Conservation (phyloP, 2,797 vertebrate species). For the Telmatherina bonti region DNA sequence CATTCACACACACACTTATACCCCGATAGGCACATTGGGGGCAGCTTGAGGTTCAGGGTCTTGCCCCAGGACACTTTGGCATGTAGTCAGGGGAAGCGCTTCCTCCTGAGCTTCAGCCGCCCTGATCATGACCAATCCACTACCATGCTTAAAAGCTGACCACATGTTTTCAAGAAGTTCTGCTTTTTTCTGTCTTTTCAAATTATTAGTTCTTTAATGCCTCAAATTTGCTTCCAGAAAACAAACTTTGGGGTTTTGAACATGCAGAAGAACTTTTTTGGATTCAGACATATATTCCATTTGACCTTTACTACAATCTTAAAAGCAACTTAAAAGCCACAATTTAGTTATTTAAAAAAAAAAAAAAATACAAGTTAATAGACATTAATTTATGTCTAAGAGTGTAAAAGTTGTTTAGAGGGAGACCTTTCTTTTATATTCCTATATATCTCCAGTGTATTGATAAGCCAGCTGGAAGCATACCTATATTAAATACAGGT, state of each 20-base stretch:
- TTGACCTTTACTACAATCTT: neutral
- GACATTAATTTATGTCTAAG: neutral
- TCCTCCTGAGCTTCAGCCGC: too few species aligned
- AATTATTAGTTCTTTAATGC: neutral
- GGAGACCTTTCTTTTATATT: neutral
- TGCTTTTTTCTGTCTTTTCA: neutral
- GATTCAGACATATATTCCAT: neutral
- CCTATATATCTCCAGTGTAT: neutral
- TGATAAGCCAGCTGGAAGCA: neutral
- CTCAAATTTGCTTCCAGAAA: neutral
- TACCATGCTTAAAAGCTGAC: neutral
- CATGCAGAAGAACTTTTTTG: neutral
- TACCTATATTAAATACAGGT: neutral
- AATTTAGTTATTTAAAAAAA: neutral
- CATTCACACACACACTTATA: too few species aligned
- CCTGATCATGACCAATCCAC: neutral
- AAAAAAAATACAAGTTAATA: neutral
- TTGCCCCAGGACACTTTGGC: too few species aligned
- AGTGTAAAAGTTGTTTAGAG: neutral
- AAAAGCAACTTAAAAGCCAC: too few species aligned
- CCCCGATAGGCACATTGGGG: too few species aligned
- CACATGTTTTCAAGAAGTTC: neutral
- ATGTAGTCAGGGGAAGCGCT: too few species aligned
- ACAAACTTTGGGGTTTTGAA: neutral
- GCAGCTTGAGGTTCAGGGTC: too few species aligned